phyloP scores from a whole-genome alignment of 2,113 vertebrate species.

The Cottus gobio region DNA sequence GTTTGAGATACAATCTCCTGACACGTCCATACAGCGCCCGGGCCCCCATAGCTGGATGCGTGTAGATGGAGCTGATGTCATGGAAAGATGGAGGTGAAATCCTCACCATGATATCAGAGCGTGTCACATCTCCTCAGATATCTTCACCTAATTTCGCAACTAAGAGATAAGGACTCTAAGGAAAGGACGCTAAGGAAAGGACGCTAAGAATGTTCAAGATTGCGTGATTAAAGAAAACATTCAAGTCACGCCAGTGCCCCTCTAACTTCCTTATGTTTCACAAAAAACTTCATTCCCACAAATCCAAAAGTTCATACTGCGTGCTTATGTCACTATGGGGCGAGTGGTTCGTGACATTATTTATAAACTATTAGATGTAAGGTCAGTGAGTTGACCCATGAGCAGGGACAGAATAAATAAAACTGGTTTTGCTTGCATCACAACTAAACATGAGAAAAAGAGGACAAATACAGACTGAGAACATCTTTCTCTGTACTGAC shows the following conservation, averaged over 20 bases:
- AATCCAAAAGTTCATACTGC: background rate
- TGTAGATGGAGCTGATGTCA: slow-evolving; percentile 70
- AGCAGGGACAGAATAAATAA: slow-evolving; percentile 34
- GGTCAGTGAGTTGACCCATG: slow-evolving; percentile 24
- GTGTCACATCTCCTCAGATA: background rate
- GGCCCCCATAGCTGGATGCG: slow-evolving; percentile 45
- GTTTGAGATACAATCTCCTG: slow-evolving; percentile 60
- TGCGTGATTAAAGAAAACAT: slow-evolving; percentile 20
- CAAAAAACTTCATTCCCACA: slow-evolving; percentile 10
- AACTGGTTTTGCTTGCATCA: slow-evolving; percentile 8
- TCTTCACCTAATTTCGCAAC: slow-evolving; percentile 50
- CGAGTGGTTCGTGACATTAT: slow-evolving; percentile 50
- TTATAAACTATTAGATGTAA: slow-evolving; percentile 52
- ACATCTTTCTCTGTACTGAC: background rate
- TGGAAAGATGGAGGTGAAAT: slow-evolving; percentile 74
- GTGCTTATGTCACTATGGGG: slow-evolving; percentile 30
- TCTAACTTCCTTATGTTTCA: background rate
- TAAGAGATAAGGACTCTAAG: background rate
- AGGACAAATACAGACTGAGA: background rate
- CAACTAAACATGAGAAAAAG: slow-evolving; percentile 14
- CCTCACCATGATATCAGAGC: slow-evolving; percentile 25
- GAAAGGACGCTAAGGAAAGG: background rate
- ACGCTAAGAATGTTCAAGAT: background rate
- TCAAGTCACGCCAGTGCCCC: slow-evolving; percentile 18
- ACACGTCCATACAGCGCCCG: slow-evolving; percentile 46